Percentiles rank a stretch among this genome's conserved stretches.
These are phyloP conservation scores for Cathartes aura DNA, from an alignment of 2,113 vertebrate species.

Conservation along the genomic window DNA sequence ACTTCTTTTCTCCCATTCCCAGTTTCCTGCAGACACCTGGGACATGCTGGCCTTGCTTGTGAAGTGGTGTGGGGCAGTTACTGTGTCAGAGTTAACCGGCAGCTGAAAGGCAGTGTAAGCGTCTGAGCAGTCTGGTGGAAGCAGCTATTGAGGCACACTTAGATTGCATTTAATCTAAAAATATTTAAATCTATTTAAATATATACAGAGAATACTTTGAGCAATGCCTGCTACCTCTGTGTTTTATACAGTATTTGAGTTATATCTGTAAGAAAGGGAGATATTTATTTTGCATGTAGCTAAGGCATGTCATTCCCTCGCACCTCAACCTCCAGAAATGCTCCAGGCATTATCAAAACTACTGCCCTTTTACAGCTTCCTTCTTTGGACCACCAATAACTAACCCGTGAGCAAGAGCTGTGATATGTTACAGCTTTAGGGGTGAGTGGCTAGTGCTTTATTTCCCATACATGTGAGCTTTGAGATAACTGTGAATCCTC, in stretches of 20 bases:
- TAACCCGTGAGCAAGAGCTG: not conserved
- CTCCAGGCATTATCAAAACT: not conserved
- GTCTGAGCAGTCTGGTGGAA: not conserved
- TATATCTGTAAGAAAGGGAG: not conserved
- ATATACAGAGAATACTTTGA: not conserved
- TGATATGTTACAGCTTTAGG: not conserved
- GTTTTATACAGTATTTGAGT: not conserved
- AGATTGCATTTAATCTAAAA: not conserved
- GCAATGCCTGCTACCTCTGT: not conserved
- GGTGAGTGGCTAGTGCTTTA: not conserved
- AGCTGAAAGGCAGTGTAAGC: not conserved
- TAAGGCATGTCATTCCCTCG: not conserved
- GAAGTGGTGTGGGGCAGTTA: not conserved
- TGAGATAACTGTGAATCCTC: conserved; percentile 16
- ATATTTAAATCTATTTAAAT: not conserved
- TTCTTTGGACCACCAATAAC: not conserved
- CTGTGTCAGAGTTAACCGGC: not conserved
- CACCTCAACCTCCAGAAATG: not conserved
- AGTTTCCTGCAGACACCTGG: not conserved
- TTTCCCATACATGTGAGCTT: conserved; percentile 25
- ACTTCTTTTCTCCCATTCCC: not conserved
- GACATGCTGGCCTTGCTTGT: not conserved
- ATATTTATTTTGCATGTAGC: not conserved
- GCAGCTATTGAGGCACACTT: not conserved
- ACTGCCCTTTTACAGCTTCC: not conserved